phyloP scores from a whole-genome alignment of 2,797 vertebrate genomes.

The Sebastes umbrosus region DNA sequence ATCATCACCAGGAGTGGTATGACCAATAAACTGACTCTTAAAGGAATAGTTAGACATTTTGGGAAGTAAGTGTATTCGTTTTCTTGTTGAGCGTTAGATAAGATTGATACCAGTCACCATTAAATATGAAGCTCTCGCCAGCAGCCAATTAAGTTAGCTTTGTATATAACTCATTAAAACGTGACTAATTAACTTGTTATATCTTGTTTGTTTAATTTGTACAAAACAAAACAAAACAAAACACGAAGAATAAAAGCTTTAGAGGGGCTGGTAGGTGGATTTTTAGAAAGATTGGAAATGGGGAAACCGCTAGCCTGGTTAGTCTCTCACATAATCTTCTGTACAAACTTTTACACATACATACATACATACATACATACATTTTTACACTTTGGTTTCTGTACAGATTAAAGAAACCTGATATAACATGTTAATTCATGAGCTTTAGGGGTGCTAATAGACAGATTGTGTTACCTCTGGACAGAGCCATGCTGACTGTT shows the following conservation, averaged over 20 bases:
- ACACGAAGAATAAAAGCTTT: neutral
- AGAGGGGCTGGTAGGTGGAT: neutral
- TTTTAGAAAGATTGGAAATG: neutral
- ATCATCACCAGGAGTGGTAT: slow-evolving; percentile 97
- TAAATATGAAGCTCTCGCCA: neutral
- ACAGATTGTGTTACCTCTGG: neutral
- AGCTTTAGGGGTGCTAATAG: neutral
- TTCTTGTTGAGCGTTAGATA: neutral
- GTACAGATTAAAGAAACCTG: neutral
- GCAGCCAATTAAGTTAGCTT: neutral
- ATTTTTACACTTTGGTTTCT: neutral
- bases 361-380: too few relatives aligned
- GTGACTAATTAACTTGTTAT: neutral
- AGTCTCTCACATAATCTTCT: neutral
- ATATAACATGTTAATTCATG: too few relatives aligned
- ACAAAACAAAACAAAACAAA: neutral
- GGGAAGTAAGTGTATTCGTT: neutral
- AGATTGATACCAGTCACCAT: neutral
- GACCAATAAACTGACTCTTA: slow-evolving; percentile 4
- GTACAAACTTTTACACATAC: neutral
- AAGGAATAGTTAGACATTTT: slow-evolving; percentile 7
- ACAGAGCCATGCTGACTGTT: neutral
- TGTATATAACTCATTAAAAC: neutral
- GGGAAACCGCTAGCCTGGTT: neutral
- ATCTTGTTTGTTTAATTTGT: neutral